Evolutionary conservation across 2,888 invertebrate genomes (phyloP), one percentile per base, ranked within the genome.

Genomic region (Anodontia alba): DNA sequence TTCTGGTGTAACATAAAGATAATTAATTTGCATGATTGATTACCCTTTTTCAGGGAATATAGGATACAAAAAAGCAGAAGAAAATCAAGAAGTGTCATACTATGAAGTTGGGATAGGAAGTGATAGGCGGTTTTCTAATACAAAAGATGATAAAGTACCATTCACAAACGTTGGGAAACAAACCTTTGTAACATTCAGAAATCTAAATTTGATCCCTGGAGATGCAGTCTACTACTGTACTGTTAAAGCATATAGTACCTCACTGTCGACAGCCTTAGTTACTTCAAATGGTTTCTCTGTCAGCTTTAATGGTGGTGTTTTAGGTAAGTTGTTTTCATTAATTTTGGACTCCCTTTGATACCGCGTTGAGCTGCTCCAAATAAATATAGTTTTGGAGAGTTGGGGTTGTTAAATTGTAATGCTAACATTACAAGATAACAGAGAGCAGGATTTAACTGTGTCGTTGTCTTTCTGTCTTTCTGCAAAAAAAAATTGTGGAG

Each of bases 31-130:
- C n/a, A n/a, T n/a, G n/a, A n/a, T n/a, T n/a, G n/a, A n/a, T n/a
- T n/a, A n/a, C n/a, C n/a, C n/a, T n/a, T n/a, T n/a, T n/a, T n/a
- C n/a, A n/a, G n/a, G n/a, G n/a, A n/a, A n/a, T n/a, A n/a, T n/a
- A n/a, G n/a, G n/a, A n/a, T n/a, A n/a, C n/a, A n/a, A n/a, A n/a
- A n/a, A n/a, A n/a, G n/a, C n/a, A n/a, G 71, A 68, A 12, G 43
- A 68, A 20, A 80, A 88, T 49, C 90, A 90, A 51, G 73, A 77
- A 42, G 78, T 91, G 3, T 73, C 77, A 3, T 86, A 81, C 71
- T 91, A 90, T 66, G 88, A 90, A 71, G 87, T 91, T 46, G 90
- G 88, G 23, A 46, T 89, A 0, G 91, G 91, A 36, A 90, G 88
- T 31, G 90, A 90, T 73, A 78, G 90, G 72, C 76, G 90, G 38